phyloP scores from a whole-genome alignment of 2,888 invertebrate species.

The Drosophila lutescens region DNA sequence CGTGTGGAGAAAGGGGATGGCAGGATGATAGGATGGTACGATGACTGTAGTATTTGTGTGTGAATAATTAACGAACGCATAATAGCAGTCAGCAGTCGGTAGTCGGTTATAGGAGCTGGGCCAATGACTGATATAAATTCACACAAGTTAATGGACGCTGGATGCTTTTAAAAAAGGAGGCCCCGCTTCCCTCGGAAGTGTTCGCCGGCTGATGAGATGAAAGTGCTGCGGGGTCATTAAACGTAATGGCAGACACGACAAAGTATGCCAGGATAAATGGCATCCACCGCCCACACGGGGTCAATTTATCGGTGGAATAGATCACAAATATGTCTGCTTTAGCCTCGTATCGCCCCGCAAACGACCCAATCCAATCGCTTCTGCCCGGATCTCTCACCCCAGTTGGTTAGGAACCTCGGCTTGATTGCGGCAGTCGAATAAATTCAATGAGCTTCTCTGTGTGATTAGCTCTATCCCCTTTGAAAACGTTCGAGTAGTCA shows the following conservation, averaged over 20 bases:
- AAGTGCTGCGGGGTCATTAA: constrained; percentile 49
- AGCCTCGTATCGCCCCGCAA: constrained; percentile 4
- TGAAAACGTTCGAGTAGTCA: neutral
- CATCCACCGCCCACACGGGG: constrained; percentile 31
- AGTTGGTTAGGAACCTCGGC: constrained; percentile 53
- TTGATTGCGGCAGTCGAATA: constrained; percentile 74
- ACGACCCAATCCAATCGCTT: constrained; percentile 18
- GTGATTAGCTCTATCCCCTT: constrained; percentile 3
- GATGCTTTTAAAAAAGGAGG: constrained; percentile 67
- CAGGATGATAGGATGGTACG: constrained; percentile 5
- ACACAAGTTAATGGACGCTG: constrained; percentile 72
- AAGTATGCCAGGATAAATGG: constrained; percentile 51
- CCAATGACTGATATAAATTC: constrained; percentile 74
- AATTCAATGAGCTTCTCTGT: constrained; percentile 58
- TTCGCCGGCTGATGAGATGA: constrained; percentile 39
- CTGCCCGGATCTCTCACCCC: neutral
- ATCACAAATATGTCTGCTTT: constrained; percentile 42
- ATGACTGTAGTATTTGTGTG: constrained; percentile 45
- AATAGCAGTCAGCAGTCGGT: constrained; percentile 64
- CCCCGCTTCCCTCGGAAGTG: constrained; percentile 20
- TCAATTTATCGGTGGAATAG: constrained; percentile 48
- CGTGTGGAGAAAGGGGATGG: constrained; percentile 53
- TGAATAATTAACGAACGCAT: constrained; percentile 79
- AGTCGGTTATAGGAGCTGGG: constrained; percentile 42
- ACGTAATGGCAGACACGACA: constrained; percentile 50